Conservation (phyloP, 1,140 invertebrate genomes). For the Cepaea nemoralis region DNA sequence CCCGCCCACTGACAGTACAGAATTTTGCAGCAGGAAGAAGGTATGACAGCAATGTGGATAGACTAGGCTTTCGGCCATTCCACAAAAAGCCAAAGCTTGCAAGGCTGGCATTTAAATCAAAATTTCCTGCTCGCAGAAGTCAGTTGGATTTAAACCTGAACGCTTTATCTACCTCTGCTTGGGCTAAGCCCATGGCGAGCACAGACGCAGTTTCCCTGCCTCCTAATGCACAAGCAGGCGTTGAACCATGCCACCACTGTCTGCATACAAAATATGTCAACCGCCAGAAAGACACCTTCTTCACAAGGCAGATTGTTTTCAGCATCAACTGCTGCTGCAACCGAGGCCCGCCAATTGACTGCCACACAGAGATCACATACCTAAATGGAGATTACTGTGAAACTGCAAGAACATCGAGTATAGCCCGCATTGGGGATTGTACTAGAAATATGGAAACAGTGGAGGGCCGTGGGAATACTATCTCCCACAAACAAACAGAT, state of each 20-base stretch:
- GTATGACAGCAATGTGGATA: not conserved
- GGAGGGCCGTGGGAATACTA: not conserved
- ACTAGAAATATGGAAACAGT: not conserved
- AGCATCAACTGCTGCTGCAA: constrained; percentile 11
- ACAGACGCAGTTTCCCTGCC: not conserved
- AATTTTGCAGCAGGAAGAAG: not conserved
- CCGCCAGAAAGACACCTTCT: not conserved
- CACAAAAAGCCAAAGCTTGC: not conserved
- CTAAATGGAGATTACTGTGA: not conserved
- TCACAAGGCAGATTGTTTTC: not conserved
- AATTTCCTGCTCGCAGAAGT: not conserved
- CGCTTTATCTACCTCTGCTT: not conserved
- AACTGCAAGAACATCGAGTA: not conserved
- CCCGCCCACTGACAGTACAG: not conserved
- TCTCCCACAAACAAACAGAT: not conserved
- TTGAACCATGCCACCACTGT: not conserved
- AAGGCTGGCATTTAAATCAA: not conserved
- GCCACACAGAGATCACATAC: not conserved
- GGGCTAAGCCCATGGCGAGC: not conserved
- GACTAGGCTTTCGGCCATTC: not conserved
- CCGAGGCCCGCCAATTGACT: not conserved
- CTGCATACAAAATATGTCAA: not conserved
- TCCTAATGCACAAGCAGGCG: not conserved
- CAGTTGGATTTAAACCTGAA: not conserved
- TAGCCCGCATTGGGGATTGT: not conserved